A percentile compares a stretch with the other conserved stretches of the same genome.
These are phyloP conservation scores for Eptatretus burgeri DNA, from an alignment of 2,113 vertebrate species.

Conservation along the genomic window DNA sequence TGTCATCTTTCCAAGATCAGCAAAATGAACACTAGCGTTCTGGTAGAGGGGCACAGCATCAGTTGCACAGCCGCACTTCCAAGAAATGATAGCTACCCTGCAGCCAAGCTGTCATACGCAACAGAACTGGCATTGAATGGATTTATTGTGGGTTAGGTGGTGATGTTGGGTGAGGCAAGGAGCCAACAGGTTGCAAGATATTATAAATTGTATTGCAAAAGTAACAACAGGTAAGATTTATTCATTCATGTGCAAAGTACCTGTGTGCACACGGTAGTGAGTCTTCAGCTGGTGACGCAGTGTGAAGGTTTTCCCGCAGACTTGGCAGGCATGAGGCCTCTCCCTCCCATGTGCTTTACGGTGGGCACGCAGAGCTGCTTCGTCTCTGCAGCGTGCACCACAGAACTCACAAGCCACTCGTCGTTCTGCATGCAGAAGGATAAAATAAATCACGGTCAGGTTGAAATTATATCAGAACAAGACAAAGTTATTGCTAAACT, in stretches of 20 bases:
- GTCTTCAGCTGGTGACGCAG: constrained; percentile 98
- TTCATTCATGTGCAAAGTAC: constrained; percentile 15
- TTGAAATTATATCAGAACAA: neutral
- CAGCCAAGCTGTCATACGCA: too few species aligned
- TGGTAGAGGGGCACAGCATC: too few species aligned
- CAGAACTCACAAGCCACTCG: constrained; percentile 92
- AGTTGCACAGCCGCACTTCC: too few species aligned
- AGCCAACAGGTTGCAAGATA: too few species aligned
- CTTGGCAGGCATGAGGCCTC: constrained; percentile 76
- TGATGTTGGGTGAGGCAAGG: too few species aligned
- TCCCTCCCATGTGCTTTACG: constrained; percentile 81
- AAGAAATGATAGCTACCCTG: too few species aligned
- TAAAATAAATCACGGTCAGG: fast-evolving
- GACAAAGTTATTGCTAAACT: too few species aligned
- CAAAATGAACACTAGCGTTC: too few species aligned
- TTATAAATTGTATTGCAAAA: neutral
- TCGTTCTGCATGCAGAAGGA: constrained; percentile 40
- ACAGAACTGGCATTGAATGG: too few species aligned
- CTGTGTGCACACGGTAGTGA: constrained; percentile 90
- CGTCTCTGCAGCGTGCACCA: constrained; percentile 86
- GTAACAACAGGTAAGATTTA: neutral
- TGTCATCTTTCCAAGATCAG: too few species aligned
- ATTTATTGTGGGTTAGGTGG: too few species aligned
- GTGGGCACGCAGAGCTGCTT: constrained; percentile 92
- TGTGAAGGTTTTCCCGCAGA: constrained; percentile 95